These are phyloP conservation scores for Drosophila leontia DNA, from an alignment of 1,140 invertebrate genomes.

Conservation along the genomic window DNA sequence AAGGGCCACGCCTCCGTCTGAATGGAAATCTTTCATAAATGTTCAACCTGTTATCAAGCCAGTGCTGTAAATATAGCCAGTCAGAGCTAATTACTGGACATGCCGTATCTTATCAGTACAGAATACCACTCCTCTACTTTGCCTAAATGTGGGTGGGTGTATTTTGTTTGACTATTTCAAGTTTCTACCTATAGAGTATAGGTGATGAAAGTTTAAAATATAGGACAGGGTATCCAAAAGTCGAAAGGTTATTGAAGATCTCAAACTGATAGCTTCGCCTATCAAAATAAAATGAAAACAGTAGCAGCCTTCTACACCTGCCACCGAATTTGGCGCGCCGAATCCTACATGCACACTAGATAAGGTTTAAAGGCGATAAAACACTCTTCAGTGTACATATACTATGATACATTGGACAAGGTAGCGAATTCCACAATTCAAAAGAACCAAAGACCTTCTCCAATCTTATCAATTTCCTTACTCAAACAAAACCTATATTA, in stretches of 20 bases:
- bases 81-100: constrained; percentile 42
- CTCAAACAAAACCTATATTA: background rate
- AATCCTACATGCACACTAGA: constrained; percentile 11
- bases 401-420: constrained; percentile 6
- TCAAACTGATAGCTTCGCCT: background rate
- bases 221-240: constrained; percentile 14
- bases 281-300: constrained; percentile 6
- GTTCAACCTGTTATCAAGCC: constrained; percentile 12
- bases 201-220: too few species aligned
- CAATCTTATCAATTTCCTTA: background rate
- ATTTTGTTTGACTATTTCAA: too few species aligned
- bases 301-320: constrained; percentile 29
- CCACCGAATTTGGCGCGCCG: constrained; percentile 10
- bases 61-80: constrained; percentile 18
- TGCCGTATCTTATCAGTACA: constrained; percentile 42
- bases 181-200: background rate
- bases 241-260: background rate
- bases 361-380: constrained; percentile 12
- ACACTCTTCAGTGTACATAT: background rate
- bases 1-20: constrained; percentile 44
- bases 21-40: constrained; percentile 47
- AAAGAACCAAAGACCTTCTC: background rate
- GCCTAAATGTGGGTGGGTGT: background rate
- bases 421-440: background rate
- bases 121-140: constrained; percentile 1